A percentile compares a stretch with the other conserved stretches of the same genome.
phyloP scores from a whole-genome alignment of 2,797 vertebrate genomes.

The Diplodus sargus region DNA sequence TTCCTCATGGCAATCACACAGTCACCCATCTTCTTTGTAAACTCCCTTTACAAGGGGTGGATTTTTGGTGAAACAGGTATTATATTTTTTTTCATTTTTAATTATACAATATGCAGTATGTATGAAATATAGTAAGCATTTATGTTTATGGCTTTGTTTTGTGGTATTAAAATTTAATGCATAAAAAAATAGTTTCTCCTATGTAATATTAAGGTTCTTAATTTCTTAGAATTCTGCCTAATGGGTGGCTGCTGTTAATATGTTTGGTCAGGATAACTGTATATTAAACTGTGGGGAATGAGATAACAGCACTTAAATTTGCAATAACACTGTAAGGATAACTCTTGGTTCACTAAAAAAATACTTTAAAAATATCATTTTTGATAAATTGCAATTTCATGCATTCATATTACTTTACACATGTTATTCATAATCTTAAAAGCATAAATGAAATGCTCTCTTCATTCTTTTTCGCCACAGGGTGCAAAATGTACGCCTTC shows the following conservation, averaged over 20 bases:
- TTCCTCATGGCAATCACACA: slow-evolving; percentile 96
- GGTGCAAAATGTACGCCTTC: slow-evolving; percentile 95
- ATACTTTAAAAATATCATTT: too few species aligned
- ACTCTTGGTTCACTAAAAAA: too few species aligned
- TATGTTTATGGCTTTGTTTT: neutral
- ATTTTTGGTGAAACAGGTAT: slow-evolving; percentile 94
- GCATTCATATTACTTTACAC: neutral
- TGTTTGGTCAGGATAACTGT: neutral
- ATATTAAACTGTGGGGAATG: neutral
- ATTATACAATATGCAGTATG: neutral
- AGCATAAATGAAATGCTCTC: neutral
- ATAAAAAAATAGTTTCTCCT: neutral
- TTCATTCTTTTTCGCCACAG: slow-evolving; percentile 49
- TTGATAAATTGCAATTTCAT: neutral
- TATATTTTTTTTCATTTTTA: neutral
- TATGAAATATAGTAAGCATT: neutral
- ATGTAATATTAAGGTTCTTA: neutral
- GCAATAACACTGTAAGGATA: too few species aligned
- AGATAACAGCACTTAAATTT: neutral
- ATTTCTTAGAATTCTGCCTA: neutral
- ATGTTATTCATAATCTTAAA: neutral
- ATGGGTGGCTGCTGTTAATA: neutral
- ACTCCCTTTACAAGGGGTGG: slow-evolving; percentile 93
- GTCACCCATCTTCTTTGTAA: slow-evolving; percentile 92
- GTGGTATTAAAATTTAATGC: neutral